Evolutionary conservation across 2,113 vertebrate species (phyloP), one percentile per base, ranked within the genome.

Genomic region (Psittacus erithacus): DNA sequence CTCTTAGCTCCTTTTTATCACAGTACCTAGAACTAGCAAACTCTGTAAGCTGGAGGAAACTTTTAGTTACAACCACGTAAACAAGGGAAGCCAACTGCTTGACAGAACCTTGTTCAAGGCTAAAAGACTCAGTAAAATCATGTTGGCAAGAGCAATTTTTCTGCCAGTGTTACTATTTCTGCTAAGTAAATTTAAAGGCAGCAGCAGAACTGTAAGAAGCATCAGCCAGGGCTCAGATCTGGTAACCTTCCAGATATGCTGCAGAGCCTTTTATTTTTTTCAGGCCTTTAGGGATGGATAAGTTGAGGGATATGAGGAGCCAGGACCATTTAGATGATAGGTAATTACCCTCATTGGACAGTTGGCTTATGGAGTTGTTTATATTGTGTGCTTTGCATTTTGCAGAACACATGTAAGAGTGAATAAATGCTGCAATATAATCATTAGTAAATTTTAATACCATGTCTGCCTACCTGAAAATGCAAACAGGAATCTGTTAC

Each of bases 221-320:
- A 88, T 74, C 82, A 93, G 73, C 18, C 65, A 92, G 81, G 87
- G 49, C 67, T 59, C 50, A 59, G 87, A 93, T 50, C 73, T 95
- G 90, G 84, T 97, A 79, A 82, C 69, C 50, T 95, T 95, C 86
- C 95, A 97, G 86, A 84, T 57, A 82, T 11, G 31, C 67, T 86
- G 75, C 86, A 94, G 62, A 93, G 74, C 38, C 46, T 88, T 80
- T 86, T n/a, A 31, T 70, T 92, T 91, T 94, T 96, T 96, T 53
- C 65, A 88, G 70, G 67, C 57, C 79, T 92, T 95, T 63, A 82
- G 82, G 86, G 90, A 87, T 53, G 46, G 81, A 88, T 85, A 23
- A 29, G 10, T 70, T 77, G 53, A 94, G 63, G 64, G 62, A 79
- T 74, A 53, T 7, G 64, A 95, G 12, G n/a, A 70, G 81, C 69